Conservation (phyloP, 2,113 vertebrate species). For the Atrichornis clamosus region DNA sequence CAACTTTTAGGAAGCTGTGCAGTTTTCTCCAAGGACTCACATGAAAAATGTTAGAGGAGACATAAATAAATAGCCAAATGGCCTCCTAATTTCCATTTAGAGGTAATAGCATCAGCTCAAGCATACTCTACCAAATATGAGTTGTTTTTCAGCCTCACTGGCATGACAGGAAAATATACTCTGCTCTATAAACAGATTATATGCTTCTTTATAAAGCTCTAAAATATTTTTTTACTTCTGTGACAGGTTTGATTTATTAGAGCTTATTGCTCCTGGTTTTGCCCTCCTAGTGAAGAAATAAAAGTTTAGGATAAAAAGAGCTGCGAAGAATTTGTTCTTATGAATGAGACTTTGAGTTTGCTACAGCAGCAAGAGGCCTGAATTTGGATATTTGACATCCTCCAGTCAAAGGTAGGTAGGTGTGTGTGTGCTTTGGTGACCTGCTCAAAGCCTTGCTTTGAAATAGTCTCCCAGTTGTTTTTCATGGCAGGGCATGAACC, state of each 20-base stretch:
- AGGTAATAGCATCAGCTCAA: neutral
- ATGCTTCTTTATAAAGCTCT: conserved; percentile 28
- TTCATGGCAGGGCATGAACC: conserved; percentile 43
- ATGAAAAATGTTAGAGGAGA: neutral
- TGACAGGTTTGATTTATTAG: conserved; percentile 3
- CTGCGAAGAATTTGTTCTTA: neutral
- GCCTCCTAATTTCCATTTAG: neutral
- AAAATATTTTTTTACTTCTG: conserved; percentile 32
- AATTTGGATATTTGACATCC: neutral
- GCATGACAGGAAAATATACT: conserved; percentile 28
- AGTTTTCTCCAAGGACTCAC: neutral
- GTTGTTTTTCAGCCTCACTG: conserved; percentile 6
- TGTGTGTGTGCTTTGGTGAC: neutral
- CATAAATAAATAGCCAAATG: neutral
- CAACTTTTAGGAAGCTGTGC: neutral
- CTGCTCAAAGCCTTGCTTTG: neutral
- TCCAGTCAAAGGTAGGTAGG: neutral
- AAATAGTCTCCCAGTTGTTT: conserved; percentile 23
- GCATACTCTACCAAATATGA: neutral
- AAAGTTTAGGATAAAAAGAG: neutral
- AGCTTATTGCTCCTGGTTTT: conserved; percentile 14
- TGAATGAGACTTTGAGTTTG: neutral
- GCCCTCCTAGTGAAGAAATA: neutral
- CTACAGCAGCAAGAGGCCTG: neutral
- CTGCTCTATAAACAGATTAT: conserved; percentile 12